These are phyloP conservation scores for Athrips mouffetella DNA, from an alignment of 2,888 invertebrate species.

Conservation along the genomic window DNA sequence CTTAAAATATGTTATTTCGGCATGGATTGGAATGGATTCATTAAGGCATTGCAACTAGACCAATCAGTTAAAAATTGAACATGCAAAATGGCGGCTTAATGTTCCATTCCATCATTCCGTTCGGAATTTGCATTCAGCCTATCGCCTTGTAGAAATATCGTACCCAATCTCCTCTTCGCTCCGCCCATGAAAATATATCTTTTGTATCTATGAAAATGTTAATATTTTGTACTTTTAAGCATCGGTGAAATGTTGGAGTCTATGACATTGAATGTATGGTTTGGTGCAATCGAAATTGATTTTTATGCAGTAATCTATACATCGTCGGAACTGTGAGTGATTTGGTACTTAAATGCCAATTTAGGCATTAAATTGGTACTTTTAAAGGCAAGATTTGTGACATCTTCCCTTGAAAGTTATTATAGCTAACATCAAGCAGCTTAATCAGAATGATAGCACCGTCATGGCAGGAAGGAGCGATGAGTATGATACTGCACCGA, in stretches of 20 bases:
- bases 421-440: too few relatives aligned
- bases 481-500: too few relatives aligned
- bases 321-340: slow-evolving; percentile 23
- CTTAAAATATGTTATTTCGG: neutral
- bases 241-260: slow-evolving; percentile 37
- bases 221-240: slow-evolving; percentile 22
- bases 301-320: slow-evolving; percentile 15
- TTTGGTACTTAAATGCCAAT: slow-evolving; percentile 23
- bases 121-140: neutral
- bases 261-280: slow-evolving; percentile 45
- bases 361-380: slow-evolving; percentile 12
- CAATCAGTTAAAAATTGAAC: too few relatives aligned
- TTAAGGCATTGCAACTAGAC: too few relatives aligned
- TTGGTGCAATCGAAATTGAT: slow-evolving; percentile 35
- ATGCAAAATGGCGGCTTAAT: slow-evolving; percentile 1
- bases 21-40: slow-evolving; percentile 1
- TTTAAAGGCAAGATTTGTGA: slow-evolving; percentile 14
- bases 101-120: neutral
- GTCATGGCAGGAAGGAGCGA: too few relatives aligned
- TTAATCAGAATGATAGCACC: too few relatives aligned
- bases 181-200: slow-evolving; percentile 15
- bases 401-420: too few relatives aligned
- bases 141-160: neutral
- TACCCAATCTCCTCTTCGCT: slow-evolving; percentile 13
- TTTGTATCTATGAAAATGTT: slow-evolving; percentile 25